Conservation (phyloP, 2,797 vertebrate species). For the Anguilla megastoma region DNA sequence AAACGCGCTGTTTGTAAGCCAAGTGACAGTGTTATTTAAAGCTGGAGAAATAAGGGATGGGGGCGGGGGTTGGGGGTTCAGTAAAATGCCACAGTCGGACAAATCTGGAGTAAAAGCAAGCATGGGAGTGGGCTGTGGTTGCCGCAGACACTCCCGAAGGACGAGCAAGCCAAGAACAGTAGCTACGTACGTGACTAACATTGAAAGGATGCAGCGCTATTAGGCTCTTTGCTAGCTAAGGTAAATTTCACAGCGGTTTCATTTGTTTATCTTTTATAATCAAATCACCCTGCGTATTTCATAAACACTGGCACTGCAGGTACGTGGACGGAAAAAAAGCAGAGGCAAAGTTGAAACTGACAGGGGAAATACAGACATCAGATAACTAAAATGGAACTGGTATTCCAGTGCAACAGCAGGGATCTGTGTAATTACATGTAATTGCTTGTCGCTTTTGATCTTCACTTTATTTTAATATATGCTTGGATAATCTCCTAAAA, state of each 20-base stretch:
- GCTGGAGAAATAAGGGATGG: background rate
- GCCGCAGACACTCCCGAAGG: background rate
- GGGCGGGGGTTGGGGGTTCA: background rate
- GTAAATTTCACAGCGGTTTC: background rate
- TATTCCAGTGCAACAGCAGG: background rate
- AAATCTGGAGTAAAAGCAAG: background rate
- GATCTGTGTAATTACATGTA: background rate
- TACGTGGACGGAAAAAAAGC: background rate
- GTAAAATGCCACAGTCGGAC: background rate
- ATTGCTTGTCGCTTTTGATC: background rate
- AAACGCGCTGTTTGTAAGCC: slow-evolving; percentile 1
- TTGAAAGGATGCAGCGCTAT: background rate
- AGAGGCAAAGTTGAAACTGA: background rate
- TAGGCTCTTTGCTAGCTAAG: background rate
- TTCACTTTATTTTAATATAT: slow-evolving; percentile 7
- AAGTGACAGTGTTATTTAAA: slow-evolving; percentile 6
- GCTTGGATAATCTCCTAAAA: background rate
- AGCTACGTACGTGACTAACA: background rate
- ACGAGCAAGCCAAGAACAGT: background rate
- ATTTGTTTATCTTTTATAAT: background rate
- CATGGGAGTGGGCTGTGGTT: background rate
- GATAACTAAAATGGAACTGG: background rate
- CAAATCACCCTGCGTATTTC: background rate
- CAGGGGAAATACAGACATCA: background rate
- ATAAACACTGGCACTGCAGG: background rate